Evolutionary conservation across 2,797 vertebrate species (phyloP).

Genomic region (Sebastes trivittatus): DNA sequence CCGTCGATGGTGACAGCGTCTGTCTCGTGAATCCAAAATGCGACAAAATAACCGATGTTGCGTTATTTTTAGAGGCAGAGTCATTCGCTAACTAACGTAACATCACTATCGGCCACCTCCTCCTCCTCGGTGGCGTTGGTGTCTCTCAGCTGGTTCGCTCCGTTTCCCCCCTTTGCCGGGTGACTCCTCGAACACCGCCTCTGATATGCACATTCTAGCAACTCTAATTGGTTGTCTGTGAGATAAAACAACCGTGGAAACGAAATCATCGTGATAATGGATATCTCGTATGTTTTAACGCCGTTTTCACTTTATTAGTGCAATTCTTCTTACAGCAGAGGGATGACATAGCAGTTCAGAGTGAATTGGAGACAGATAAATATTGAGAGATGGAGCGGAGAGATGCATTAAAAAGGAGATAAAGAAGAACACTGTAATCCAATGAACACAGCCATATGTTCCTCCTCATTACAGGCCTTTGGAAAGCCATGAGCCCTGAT

Average conservation of each 20-base stretch:
- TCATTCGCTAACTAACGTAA: slow-evolving; percentile 24
- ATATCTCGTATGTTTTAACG: not conserved
- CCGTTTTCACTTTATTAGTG: not conserved
- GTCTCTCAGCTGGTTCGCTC: slow-evolving; percentile 15
- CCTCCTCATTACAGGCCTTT: slow-evolving; percentile 24
- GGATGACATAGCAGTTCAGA: not conserved
- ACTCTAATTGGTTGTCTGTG: slow-evolving; percentile 19
- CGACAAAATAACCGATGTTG: slow-evolving; percentile 25
- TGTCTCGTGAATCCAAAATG: slow-evolving; percentile 29
- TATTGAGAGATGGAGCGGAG: not conserved
- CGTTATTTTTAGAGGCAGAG: slow-evolving; percentile 56
- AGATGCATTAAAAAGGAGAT: slow-evolving; percentile 14
- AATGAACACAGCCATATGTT: slow-evolving; percentile 43
- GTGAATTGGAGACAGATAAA: slow-evolving; percentile 7
- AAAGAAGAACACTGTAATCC: slow-evolving; percentile 16
- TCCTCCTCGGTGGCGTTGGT: slow-evolving; percentile 29
- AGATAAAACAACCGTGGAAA: slow-evolving; percentile 13
- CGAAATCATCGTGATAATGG: not conserved
- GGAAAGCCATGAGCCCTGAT: slow-evolving; percentile 23
- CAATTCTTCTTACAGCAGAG: not conserved
- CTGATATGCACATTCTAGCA: slow-evolving; percentile 16
- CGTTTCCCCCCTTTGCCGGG: not conserved
- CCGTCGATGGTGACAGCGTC: not conserved
- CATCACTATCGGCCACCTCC: slow-evolving; percentile 45
- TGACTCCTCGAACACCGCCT: slow-evolving; percentile 31